These are phyloP conservation scores for Cynopterus sphinx DNA, from an alignment of 2,797 vertebrate genomes.

Conservation along the genomic window DNA sequence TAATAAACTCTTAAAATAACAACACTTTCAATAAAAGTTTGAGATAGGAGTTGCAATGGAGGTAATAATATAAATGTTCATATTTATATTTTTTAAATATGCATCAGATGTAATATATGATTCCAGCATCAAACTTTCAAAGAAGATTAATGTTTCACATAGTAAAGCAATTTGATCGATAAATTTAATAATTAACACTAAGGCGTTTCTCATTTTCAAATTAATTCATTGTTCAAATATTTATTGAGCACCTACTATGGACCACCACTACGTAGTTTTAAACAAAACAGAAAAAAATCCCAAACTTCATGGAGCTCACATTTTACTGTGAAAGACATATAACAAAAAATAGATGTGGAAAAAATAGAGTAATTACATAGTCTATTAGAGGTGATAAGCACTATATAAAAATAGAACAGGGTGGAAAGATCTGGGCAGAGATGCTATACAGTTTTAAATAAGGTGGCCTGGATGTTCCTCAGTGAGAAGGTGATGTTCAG, in stretches of 20 bases:
- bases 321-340: neutral
- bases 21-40: neutral
- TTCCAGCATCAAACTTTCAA: neutral
- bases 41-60: neutral
- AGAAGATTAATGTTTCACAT: neutral
- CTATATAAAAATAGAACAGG: neutral
- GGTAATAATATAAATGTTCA: neutral
- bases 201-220: slow-evolving; percentile 7
- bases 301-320: neutral
- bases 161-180: neutral
- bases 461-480: neutral
- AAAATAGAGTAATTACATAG: neutral
- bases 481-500: neutral
- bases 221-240: slow-evolving; percentile 4
- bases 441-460: neutral
- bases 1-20: slow-evolving; percentile 31
- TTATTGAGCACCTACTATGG: neutral
- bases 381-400: neutral
- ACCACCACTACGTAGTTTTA: neutral
- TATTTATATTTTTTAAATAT: neutral
- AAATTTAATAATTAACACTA: neutral
- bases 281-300: neutral
- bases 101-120: neutral
- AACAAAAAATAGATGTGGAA: neutral
- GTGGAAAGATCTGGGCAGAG: neutral